A percentile compares a stretch with the other conserved stretches of the same genome.
phyloP scores from a whole-genome alignment of 2,113 vertebrate species.

The Cavia aperea region DNA sequence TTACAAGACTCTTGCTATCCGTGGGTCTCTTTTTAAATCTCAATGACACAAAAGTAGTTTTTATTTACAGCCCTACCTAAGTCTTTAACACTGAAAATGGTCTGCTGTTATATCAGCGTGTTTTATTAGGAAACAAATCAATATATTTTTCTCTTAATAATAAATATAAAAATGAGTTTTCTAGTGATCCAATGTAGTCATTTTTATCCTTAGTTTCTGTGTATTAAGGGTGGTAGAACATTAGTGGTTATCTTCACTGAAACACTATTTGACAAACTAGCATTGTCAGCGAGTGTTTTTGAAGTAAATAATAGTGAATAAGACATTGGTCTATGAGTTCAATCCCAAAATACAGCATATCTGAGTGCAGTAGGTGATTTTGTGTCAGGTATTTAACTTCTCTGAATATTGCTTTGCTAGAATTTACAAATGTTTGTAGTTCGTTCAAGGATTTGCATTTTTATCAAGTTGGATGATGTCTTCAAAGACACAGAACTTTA shows the following conservation, averaged over 20 bases:
- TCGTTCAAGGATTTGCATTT: background rate
- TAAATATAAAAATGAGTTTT: background rate
- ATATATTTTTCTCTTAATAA: background rate
- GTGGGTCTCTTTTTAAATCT: background rate
- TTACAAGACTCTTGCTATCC: background rate
- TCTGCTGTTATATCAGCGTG: background rate
- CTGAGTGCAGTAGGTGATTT: background rate
- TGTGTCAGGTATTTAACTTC: background rate
- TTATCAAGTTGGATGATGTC: background rate
- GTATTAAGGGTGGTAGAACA: background rate
- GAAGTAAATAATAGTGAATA: background rate
- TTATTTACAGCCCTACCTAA: constrained; percentile 28
- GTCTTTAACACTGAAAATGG: background rate
- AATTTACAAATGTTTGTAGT: background rate
- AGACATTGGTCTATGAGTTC: background rate
- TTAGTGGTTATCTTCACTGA: background rate
- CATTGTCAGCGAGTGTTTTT: background rate
- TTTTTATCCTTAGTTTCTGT: background rate
- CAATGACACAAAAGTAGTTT: constrained; percentile 1
- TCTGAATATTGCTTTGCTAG: background rate
- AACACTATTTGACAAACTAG: background rate
- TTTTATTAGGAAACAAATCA: constrained; percentile 36
- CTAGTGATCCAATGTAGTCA: background rate
- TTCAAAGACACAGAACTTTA: background rate
- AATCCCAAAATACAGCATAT: background rate